These are phyloP conservation scores for Pandemis cinnamomeana DNA, from an alignment of 2,888 invertebrate genomes.

Conservation along the genomic window DNA sequence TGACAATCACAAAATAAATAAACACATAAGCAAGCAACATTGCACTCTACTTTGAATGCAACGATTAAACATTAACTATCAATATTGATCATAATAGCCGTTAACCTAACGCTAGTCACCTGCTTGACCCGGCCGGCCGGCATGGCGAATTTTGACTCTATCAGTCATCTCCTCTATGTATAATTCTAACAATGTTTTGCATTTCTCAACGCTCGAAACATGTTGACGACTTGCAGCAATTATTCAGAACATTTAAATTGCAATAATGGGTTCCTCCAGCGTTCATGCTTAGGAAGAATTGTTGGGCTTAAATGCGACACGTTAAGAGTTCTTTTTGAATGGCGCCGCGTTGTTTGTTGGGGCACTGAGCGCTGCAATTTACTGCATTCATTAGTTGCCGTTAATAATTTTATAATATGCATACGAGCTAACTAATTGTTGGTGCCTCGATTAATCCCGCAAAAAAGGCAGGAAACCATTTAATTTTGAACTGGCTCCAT, in stretches of 20 bases:
- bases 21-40: no score
- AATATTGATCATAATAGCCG: no score
- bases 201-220: slow-evolving; percentile 3
- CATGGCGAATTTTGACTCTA: no score
- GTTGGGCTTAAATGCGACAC: background rate
- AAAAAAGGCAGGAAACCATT: slow-evolving; percentile 4
- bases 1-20: no score
- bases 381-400: slow-evolving; percentile 5
- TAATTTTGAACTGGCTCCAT: slow-evolving; percentile 4
- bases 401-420: slow-evolving; percentile 23
- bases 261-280: slow-evolving; percentile 14
- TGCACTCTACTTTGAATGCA: no score
- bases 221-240: slow-evolving; percentile 8
- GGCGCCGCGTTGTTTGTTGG: background rate
- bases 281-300: background rate
- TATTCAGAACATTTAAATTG: slow-evolving; percentile 29
- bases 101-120: no score
- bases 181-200: slow-evolving; percentile 14
- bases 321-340: slow-evolving; percentile 1
- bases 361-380: slow-evolving; percentile 5
- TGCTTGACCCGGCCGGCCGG: no score
- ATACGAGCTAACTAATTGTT: slow-evolving; percentile 15
- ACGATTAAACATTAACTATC: no score
- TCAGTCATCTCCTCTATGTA: background rate
- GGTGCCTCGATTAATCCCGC: slow-evolving; percentile 1